phyloP scores from a whole-genome alignment of 2,888 invertebrate species.

The Priocnemis perturbator region DNA sequence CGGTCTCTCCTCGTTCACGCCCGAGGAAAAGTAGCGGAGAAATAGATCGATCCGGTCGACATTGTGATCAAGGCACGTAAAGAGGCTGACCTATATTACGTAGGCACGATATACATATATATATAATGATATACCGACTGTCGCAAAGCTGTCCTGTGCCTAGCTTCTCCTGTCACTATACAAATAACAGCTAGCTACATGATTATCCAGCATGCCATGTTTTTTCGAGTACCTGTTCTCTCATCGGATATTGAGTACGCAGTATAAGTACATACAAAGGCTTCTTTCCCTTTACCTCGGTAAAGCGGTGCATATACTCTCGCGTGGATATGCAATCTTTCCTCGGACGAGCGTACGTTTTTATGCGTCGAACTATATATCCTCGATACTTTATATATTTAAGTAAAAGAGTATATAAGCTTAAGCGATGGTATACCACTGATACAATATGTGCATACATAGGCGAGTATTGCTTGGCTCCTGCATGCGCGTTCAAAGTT shows the following conservation, averaged over 20 bases:
- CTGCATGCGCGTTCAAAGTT: constrained; percentile 63
- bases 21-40: too few relatives aligned
- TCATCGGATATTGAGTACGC: constrained; percentile 37
- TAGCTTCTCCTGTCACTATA: constrained; percentile 76
- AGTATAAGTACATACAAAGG: constrained; percentile 22
- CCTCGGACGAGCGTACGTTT: constrained; percentile 18
- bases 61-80: constrained; percentile 48
- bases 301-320: constrained; percentile 4
- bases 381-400: constrained; percentile 9
- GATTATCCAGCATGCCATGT: constrained; percentile 73
- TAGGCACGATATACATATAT: constrained; percentile 56
- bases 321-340: constrained; percentile 6
- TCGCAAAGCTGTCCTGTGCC: constrained; percentile 74
- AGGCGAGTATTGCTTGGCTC: constrained; percentile 68
- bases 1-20: too few relatives aligned
- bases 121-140: constrained; percentile 57
- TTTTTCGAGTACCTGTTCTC: constrained; percentile 51
- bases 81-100: constrained; percentile 56
- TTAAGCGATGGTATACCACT: constrained; percentile 35
- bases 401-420: constrained; percentile 30
- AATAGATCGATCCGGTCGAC: constrained; percentile 15
- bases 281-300: constrained; percentile 13
- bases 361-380: constrained; percentile 14
- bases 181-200: constrained; percentile 74
- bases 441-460: constrained; percentile 60